Evolutionary conservation across 2,888 invertebrate species (phyloP).

Genomic region (Meiosimyza decipiens): DNA sequence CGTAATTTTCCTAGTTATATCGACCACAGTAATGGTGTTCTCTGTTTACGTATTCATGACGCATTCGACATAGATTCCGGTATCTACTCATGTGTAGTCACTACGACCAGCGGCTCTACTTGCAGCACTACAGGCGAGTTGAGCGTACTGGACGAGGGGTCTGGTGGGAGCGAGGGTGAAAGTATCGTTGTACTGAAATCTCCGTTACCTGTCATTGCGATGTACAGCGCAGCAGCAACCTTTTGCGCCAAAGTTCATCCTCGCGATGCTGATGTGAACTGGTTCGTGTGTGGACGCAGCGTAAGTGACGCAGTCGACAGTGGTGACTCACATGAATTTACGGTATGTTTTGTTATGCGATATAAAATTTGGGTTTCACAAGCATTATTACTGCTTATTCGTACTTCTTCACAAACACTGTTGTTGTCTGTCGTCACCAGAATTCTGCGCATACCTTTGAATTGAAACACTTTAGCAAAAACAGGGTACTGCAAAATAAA

Average conservation of each 20-base stretch:
- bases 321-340: constrained; percentile 63
- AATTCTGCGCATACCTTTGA: background rate
- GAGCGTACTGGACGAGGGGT: constrained; percentile 49
- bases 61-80: constrained; percentile 75
- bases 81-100: constrained; percentile 75
- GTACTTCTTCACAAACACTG: no score
- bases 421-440: background rate
- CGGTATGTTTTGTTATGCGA: constrained; percentile 54
- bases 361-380: constrained; percentile 3
- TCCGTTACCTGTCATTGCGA: constrained; percentile 69
- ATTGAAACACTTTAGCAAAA: no score
- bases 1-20: constrained; percentile 63
- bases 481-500: no score
- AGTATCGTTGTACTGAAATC: constrained; percentile 69
- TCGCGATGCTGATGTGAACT: constrained; percentile 64
- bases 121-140: constrained; percentile 68
- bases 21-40: constrained; percentile 70
- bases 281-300: constrained; percentile 66
- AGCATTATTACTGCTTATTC: background rate
- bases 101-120: constrained; percentile 71
- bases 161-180: constrained; percentile 59
- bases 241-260: constrained; percentile 71
- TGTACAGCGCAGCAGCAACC: constrained; percentile 68
- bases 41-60: constrained; percentile 71
- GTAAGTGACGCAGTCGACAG: constrained; percentile 32